Evolutionary conservation across 1,140 invertebrate genomes (phyloP), one percentile per base, ranked within the genome.

Genomic region (Lepidotrigona ventralis): DNA sequence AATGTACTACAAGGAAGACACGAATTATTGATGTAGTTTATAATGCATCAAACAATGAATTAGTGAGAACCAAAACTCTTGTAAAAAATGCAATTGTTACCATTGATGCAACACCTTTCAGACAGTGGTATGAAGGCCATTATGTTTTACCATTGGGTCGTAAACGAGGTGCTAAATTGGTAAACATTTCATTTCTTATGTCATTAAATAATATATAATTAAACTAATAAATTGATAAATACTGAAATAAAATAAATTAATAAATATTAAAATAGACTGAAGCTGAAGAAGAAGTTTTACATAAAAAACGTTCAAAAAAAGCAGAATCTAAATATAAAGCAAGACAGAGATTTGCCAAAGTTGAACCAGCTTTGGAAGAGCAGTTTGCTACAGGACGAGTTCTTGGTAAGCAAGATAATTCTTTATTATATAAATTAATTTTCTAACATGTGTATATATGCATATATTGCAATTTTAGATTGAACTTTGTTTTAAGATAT

Each of bases 11-110:
- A 21, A 96, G 98, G 71, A 99, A 99, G 94, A 99, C 99, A 54
- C 97, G 99, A 96, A 98, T 99, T 91, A 99, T 99, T 92, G 99
- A 99, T 95, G 99, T 99, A 72, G 98, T 99, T 21, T 99, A 99
- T 96, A 99, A 99, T 95, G 98, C 99, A 26, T 99, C 98, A 83
- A 99, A 99, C 96, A 99, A 99, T 93, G 99, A 99, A 94, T 96
- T 99, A 95, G 99, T 99, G 54, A 96, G 99, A 95, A 99, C 99
- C 84, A 99, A 99, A 94, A 99, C 99, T 46, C 95, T 99, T 89
- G 99, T 99, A 70, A 99, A 99, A 94, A 99, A 99, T 94, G 97
- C 97, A 79, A 99, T 99, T 94, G 97, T 99, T 84, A 97, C 98
- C 51, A 97, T 99, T 93, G 99, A 99, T 95, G 99, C 98, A 63